A percentile compares a stretch with the other conserved stretches of the same genome.
Evolutionary conservation across 2,888 invertebrate species (phyloP).

Genomic region (Keiferia lycopersicella): DNA sequence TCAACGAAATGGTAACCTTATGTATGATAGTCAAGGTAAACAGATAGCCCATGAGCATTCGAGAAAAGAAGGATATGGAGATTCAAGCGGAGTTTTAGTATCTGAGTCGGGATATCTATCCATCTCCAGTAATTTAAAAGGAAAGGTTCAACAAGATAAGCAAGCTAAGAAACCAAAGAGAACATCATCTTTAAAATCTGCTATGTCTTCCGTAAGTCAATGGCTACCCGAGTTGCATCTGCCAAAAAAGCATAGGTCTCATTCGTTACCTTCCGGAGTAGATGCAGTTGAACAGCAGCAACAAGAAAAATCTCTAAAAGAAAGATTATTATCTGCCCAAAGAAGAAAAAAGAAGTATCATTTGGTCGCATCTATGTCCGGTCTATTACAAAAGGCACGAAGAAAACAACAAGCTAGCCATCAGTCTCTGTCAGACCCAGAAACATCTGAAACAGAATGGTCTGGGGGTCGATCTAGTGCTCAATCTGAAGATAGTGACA

Average conservation of each 20-base stretch:
- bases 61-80: conserved; percentile 71
- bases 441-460: conserved; percentile 88
- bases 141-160: conserved; percentile 76
- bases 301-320: conserved; percentile 73
- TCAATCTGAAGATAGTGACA: conserved; percentile 89
- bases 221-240: conserved; percentile 92
- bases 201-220: conserved; percentile 89
- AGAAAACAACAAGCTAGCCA: conserved; percentile 82
- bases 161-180: conserved; percentile 85
- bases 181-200: conserved; percentile 88
- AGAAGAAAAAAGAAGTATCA: conserved; percentile 89
- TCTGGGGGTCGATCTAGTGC: conserved; percentile 83
- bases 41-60: conserved; percentile 55
- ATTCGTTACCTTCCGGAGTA: conserved; percentile 89
- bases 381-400: conserved; percentile 92
- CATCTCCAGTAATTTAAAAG: conserved; percentile 85
- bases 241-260: conserved; percentile 89
- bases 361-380: conserved; percentile 91
- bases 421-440: conserved; percentile 88
- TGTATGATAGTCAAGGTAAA: conserved; percentile 64
- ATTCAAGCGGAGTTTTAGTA: conserved; percentile 82
- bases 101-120: conserved; percentile 90
- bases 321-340: conserved; percentile 72
- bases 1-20: conserved; percentile 72
- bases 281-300: conserved; percentile 78